A percentile compares a stretch with the other conserved stretches of the same genome.
These are phyloP conservation scores for Hydropsyche betteni DNA, from an alignment of 2,888 invertebrate genomes.

Conservation along the genomic window DNA sequence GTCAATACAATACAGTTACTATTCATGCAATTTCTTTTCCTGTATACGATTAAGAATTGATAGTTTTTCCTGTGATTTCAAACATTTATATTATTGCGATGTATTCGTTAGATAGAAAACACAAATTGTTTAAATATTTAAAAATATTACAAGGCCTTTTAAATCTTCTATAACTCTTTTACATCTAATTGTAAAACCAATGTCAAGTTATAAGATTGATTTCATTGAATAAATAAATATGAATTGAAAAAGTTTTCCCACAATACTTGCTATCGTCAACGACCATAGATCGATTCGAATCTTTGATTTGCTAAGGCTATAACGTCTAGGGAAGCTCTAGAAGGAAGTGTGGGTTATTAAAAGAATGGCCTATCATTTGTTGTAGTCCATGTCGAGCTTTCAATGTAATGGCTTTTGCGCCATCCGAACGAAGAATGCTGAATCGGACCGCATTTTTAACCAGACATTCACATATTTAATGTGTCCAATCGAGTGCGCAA, in stretches of 20 bases:
- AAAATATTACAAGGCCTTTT: no score
- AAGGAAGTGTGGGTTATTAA: conserved; percentile 15
- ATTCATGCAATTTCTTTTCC: no score
- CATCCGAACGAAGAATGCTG: conserved; percentile 25
- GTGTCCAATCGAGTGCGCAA: neutral
- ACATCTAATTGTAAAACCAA: no score
- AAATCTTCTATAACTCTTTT: no score
- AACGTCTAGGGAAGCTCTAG: conserved; percentile 5
- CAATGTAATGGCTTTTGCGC: conserved; percentile 25
- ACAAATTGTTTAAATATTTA: no score
- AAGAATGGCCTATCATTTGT: conserved; percentile 24
- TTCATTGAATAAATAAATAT: no score
- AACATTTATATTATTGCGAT: no score
- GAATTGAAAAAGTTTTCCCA: neutral
- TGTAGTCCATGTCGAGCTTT: conserved; percentile 28
- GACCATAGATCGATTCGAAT: neutral
- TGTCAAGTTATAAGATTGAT: no score
- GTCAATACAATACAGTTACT: no score
- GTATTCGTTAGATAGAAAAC: no score
- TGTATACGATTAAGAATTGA: no score
- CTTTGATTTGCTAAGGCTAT: conserved; percentile 6
- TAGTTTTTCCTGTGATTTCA: no score
- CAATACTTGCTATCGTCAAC: neutral
- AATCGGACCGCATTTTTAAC: conserved; percentile 23
- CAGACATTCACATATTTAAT: conserved; percentile 6